Evolutionary conservation across 2,797 vertebrate genomes (phyloP).

Genomic region (Myripristis murdjan): DNA sequence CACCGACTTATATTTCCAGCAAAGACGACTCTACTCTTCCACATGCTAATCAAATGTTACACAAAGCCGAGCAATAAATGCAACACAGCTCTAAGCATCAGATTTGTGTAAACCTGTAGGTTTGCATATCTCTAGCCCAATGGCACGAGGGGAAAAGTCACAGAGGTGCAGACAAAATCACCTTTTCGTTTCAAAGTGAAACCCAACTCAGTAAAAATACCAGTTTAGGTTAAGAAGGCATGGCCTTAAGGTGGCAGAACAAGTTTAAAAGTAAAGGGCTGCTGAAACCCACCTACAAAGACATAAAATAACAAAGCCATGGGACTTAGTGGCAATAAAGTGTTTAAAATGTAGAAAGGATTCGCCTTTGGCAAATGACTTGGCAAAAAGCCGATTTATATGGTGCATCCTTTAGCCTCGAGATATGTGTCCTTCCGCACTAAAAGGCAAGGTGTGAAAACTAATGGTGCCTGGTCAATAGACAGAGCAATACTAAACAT

Average conservation of each 20-base stretch:
- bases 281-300: conserved; percentile 44
- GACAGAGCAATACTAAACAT: not conserved
- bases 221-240: not conserved
- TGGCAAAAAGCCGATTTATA: conserved; percentile 49
- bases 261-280: conserved; percentile 39
- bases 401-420: conserved; percentile 44
- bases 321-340: conserved; percentile 48
- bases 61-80: conserved; percentile 18
- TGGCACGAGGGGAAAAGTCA: not conserved
- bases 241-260: conserved; percentile 40
- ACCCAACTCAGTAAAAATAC: not conserved
- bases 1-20: not conserved
- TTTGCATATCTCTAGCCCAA: not conserved
- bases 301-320: conserved; percentile 54
- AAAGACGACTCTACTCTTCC: not conserved
- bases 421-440: conserved; percentile 33
- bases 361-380: conserved; percentile 61
- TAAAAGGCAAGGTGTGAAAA: conserved; percentile 41
- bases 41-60: conserved; percentile 25
- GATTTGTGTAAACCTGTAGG: not conserved
- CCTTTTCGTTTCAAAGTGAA: not conserved
- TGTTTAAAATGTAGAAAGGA: conserved; percentile 44
- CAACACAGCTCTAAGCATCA: not conserved
- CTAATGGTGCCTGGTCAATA: conserved; percentile 21
- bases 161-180: not conserved